phyloP scores from a whole-genome alignment of 2,797 vertebrate genomes.

The Microctenopoma stevenorrisi region DNA sequence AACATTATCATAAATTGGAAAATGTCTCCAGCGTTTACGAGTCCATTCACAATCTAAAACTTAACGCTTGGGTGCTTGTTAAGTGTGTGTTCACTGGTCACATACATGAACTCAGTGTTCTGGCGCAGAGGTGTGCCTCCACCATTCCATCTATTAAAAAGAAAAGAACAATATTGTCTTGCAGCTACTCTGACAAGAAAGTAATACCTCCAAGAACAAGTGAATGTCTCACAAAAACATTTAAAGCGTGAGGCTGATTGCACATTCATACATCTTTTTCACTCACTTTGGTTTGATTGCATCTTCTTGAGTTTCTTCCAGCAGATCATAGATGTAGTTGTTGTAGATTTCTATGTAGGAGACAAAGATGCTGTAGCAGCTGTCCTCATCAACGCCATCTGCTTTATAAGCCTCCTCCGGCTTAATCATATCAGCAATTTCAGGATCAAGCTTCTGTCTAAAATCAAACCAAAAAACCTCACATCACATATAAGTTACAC shows the following conservation, averaged over 20 bases:
- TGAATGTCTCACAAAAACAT: background rate
- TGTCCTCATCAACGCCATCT: constrained; percentile 93
- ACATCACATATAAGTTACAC: background rate
- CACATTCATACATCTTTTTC: background rate
- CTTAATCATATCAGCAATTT: constrained; percentile 94
- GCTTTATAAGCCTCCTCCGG: constrained; percentile 86
- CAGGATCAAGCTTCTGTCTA: constrained; percentile 91
- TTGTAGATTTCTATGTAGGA: constrained; percentile 99
- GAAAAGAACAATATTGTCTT: constrained; percentile 79
- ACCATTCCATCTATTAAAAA: constrained; percentile 94
- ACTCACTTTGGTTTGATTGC: constrained; percentile 94
- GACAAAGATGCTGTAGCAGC: constrained; percentile 92
- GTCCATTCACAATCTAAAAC: background rate
- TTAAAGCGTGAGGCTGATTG: background rate
- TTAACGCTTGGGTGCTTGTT: constrained; percentile 8
- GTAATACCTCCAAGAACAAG: background rate
- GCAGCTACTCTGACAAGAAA: constrained; percentile 27
- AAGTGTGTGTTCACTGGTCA: constrained; percentile 70
- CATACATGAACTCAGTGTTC: constrained; percentile 95
- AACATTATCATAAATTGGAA: background rate
- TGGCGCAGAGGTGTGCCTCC: constrained; percentile 91
- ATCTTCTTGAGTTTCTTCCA: constrained; percentile 90
- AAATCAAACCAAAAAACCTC: constrained; percentile 13
- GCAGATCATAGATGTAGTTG: constrained; percentile 97
- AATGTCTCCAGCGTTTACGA: constrained; percentile 48